Conservation (phyloP, 53 echinoderm and acorn worm genomes). For the Echinometra lucunter region DNA sequence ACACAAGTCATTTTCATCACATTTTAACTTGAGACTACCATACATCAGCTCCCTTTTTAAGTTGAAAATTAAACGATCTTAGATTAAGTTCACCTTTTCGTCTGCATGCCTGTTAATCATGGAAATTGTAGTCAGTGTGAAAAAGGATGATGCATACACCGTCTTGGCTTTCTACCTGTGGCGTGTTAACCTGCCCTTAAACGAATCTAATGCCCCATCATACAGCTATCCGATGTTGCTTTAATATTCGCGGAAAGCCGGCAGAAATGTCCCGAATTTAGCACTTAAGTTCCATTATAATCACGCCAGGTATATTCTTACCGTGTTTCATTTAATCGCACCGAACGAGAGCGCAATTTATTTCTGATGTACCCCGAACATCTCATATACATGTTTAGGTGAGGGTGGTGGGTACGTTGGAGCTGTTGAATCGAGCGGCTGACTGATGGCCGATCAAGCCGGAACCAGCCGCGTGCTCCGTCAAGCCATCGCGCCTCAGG, state of each 20-base stretch:
- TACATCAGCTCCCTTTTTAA: conserved; percentile 7
- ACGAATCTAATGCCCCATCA: background rate
- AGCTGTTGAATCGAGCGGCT: conserved; percentile 27
- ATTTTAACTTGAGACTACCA: background rate
- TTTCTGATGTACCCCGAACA: background rate
- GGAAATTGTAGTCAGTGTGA: conserved; percentile 32
- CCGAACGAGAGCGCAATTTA: background rate
- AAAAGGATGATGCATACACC: background rate
- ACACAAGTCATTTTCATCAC: background rate
- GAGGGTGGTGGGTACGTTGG: background rate
- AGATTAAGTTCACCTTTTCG: background rate
- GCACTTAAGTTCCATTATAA: conserved; percentile 55
- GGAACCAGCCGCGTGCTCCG: conserved; percentile 51
- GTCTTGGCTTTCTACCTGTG: background rate
- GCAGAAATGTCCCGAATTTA: background rate
- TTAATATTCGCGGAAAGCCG: conserved; percentile 28
- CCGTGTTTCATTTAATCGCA: conserved; percentile 34
- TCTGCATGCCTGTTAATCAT: conserved; percentile 9
- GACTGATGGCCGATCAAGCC: conserved; percentile 66
- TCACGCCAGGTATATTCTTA: conserved; percentile 19
- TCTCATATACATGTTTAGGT: background rate
- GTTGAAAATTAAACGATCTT: background rate
- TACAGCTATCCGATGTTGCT: conserved; percentile 25
- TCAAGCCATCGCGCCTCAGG: conserved; percentile 42
- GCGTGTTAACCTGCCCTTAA: background rate